Base-by-base conservation (phyloP, 2,888 invertebrate species). In the Drosophila pegasa region DNA sequence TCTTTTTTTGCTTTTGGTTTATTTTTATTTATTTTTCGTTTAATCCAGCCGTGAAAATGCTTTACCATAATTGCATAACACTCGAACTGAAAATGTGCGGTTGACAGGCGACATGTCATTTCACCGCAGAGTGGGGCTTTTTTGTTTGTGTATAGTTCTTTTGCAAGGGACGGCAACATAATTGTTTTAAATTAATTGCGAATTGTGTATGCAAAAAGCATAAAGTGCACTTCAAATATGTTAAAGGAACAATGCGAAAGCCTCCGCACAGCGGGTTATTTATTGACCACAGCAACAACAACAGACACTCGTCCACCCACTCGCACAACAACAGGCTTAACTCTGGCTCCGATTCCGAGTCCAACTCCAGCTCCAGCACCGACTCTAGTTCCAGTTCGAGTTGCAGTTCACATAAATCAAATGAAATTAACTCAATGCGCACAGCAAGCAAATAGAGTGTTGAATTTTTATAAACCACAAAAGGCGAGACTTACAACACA, bases 71-170 rank as follows among this genome's bases (percentile, higher is more conserved):
- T 86, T 83, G 88, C 76, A 75, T 71, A 85, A 71, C 71, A 86
- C 87, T 82, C 63, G 55, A 87, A 70, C 75, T 70, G 81, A 60
- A 76, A 73, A 71, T 67, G 67, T 80, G 84, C 60, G 88, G 84
- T 84, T 84, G 84, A 87, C 84, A 88, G 87, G 68, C 88, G 68
- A 84, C 84, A 88, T 88, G 87, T 88, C 84, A 87, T 84, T 88
- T 88, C 40, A 78, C 81, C 88, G 69, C 87, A 83, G 48, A 72
- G 55, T 40, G 38, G 73, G 48, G 45, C 62, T 43, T 51, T 31
- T 67, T 27, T 27, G 37, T 38, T 41, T 47, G 35, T 35, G 20
- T 48, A 40, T 58, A 67, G 60, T 63, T 58, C 61, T 73, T 72
- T 78, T 71, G 71, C 59, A 38, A 48, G 66, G 48, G 50, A 35